Evolutionary conservation across 2,797 vertebrate genomes (phyloP), one percentile per base, ranked within the genome.

Genomic region (Saxicola maurus): DNA sequence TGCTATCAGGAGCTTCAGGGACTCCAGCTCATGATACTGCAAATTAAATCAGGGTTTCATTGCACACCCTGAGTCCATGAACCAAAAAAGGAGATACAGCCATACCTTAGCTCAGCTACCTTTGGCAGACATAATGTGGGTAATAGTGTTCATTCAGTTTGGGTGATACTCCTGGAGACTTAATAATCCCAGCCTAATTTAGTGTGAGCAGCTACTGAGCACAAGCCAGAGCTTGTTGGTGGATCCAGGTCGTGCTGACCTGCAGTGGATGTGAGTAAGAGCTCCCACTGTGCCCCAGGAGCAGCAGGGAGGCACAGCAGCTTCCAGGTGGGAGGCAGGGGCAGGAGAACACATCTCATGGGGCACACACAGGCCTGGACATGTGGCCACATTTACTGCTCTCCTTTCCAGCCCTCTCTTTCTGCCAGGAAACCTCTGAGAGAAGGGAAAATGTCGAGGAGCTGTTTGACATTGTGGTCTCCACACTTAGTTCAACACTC

Each of bases 271-370:
- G 21, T 75, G 91, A 81, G 78, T 35, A 88, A 31, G 31, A 91
- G 40, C 91, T 68, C 6, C 72, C 2, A 10, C 83, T 56, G 33
- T 78, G 89, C 66, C 53, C 72, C n/a, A 5, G 73, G 68, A 91
- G 49, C 48, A 3, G 10, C 33, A 59, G 61, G 61, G 53, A 60
- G 40, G 61, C 38, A 28, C 31, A 74, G 69, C 65, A 73, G 48
- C 59, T 30, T 25, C 66, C 69, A 21, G 37, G 31, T n/a, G 53
- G 2, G 56, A 52, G 67, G 43, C 67, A 43, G 40, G 82, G 51
- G 13, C 30, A n/a, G 0, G 37, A 33, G 45, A 73, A 40, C 3
- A 0, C 0, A 1, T 35, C 57, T 21, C n/a, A 0, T 8, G 37
- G 51, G 64, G 85, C 43, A 56, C 7, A 11, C 71, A 9, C 53